phyloP scores from a whole-genome alignment of 2,888 invertebrate species.

The Orthosia cruda region DNA sequence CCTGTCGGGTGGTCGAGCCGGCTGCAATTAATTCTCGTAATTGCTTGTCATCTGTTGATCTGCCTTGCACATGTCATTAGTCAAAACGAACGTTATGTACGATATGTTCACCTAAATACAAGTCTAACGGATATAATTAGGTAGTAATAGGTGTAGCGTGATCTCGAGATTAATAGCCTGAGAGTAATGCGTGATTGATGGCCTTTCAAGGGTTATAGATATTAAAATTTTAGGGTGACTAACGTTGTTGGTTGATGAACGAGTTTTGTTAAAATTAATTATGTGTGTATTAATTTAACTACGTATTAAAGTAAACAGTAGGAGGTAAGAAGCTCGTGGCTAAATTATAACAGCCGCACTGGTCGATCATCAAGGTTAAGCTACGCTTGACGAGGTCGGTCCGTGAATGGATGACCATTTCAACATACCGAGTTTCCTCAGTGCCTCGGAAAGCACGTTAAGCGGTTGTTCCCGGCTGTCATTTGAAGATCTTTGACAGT shows the following conservation, averaged over 20 bases:
- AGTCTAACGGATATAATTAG: constrained; percentile 75
- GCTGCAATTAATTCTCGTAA: constrained; percentile 87
- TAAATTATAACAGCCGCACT: no score
- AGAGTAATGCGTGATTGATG: constrained; percentile 75
- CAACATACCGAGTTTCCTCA: no score
- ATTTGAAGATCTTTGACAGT: no score
- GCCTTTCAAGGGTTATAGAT: constrained; percentile 60
- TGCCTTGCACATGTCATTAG: constrained; percentile 84
- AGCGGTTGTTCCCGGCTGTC: no score
- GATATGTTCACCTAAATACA: constrained; percentile 71
- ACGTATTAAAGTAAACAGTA: background rate
- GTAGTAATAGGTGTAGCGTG: constrained; percentile 81
- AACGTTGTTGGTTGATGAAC: constrained; percentile 31
- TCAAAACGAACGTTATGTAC: constrained; percentile 79
- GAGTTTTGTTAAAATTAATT: constrained; percentile 22
- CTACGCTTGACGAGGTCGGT: no score
- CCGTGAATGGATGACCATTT: no score
- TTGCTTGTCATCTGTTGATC: constrained; percentile 89
- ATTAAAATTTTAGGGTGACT: constrained; percentile 57
- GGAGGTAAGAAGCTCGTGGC: no score
- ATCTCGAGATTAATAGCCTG: constrained; percentile 78
- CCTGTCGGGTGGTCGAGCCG: constrained; percentile 62
- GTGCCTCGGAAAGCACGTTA: no score
- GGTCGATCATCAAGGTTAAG: no score
- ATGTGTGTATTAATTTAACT: background rate